These are phyloP conservation scores for Hippoglossus stenolepis DNA, from an alignment of 2,113 vertebrate genomes.

Conservation along the genomic window DNA sequence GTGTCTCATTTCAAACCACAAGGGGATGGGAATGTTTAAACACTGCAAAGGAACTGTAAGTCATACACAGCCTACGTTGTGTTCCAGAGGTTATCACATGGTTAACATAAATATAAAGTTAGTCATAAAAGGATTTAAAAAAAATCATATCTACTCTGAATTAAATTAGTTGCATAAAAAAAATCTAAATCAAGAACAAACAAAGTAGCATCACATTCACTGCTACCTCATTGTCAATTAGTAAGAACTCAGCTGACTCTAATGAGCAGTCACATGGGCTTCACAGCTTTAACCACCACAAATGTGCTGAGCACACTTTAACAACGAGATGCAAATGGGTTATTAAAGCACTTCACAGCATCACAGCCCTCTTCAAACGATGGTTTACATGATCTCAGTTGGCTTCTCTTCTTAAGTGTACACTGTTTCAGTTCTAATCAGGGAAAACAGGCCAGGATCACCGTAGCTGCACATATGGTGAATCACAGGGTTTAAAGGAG, in stretches of 20 bases:
- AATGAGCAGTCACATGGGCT: conserved; percentile 5
- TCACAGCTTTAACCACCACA: conserved; percentile 21
- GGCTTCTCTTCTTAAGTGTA: conserved; percentile 5
- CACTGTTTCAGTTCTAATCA: not conserved
- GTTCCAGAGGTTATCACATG: not conserved
- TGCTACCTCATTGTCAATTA: conserved; percentile 28
- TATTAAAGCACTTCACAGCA: not conserved
- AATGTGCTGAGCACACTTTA: conserved; percentile 1
- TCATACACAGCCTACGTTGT: not conserved
- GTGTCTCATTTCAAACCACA: not conserved
- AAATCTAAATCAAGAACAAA: conserved; percentile 15
- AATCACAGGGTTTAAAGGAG: not conserved
- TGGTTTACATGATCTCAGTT: not conserved
- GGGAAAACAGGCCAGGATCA: not conserved
- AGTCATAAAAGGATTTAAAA: conserved; percentile 13
- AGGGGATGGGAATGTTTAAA: not conserved
- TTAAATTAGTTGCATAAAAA: conserved; percentile 49
- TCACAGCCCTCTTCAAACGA: not conserved
- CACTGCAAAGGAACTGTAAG: not conserved
- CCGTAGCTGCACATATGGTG: not conserved
- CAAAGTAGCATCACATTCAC: conserved; percentile 24
- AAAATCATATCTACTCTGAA: not conserved
- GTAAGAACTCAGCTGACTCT: not conserved
- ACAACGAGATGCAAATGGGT: not conserved
- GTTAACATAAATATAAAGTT: conserved; percentile 40